Conservation (phyloP, 2,888 invertebrate species). For the Anticlea derivata region DNA sequence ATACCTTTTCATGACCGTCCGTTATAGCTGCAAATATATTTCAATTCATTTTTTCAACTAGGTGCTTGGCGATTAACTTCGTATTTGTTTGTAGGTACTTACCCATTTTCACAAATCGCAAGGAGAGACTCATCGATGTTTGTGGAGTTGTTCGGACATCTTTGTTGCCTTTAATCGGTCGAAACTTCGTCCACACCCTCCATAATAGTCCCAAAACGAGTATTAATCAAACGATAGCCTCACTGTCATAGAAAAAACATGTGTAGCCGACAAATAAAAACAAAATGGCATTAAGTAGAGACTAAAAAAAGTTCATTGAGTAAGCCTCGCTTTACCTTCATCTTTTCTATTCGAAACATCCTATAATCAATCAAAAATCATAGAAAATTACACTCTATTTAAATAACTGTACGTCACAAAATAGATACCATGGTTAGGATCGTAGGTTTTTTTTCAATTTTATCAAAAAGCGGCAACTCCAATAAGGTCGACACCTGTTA, state of each 20-base stretch:
- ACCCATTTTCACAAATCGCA: no score
- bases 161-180: no score
- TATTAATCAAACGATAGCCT: conserved; percentile 75
- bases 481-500: conserved; percentile 71
- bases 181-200: neutral
- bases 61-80: no score
- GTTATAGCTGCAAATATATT: no score
- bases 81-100: no score
- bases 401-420: neutral
- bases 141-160: no score
- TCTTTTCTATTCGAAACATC: conserved; percentile 20
- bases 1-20: no score
- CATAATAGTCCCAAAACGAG: conserved; percentile 31
- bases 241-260: conserved; percentile 64
- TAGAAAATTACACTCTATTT: conserved; percentile 32
- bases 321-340: conserved; percentile 53
- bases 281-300: conserved; percentile 77
- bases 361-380: neutral
- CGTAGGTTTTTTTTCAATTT: conserved; percentile 2
- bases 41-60: no score
- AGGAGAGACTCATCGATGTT: no score
- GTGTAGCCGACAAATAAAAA: conserved; percentile 74
- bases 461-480: conserved; percentile 37
- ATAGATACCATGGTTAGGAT: conserved; percentile 1
- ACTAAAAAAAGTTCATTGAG: conserved; percentile 69